Evolutionary conservation across 2,113 vertebrate genomes (phyloP), one percentile per base, ranked within the genome.

Genomic region (Pelvicachromis taeniatus): DNA sequence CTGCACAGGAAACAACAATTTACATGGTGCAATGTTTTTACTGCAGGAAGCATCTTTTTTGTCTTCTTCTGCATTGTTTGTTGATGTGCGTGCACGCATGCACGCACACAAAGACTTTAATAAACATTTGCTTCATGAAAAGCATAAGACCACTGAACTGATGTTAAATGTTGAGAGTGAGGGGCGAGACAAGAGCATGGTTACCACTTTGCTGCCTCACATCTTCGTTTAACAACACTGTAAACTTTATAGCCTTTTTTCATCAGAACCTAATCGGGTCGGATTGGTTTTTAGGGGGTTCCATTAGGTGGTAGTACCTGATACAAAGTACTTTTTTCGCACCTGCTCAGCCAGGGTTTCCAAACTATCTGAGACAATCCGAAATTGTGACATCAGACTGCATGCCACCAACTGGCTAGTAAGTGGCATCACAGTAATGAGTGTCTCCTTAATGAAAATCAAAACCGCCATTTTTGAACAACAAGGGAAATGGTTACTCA

Each of bases 1-100:
- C 97, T 97, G 82, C 9, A 81, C 2, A 1, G 12, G 54, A 83
- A 3, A 84, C 13, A 61, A 31, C 1, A 1, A 17, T 55, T 6
- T 16, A 50, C 0, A 1, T 5, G 26, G 0, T n/a, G 26, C 42
- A 31, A 75, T 75, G 56, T 42, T 63, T 63, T 50, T 11, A 33
- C 4, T 4, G 26, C 42, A 75, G 42, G 14, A 50, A 29, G 45
- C 40, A 45, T 40, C 35, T 26, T 45, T 70, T 48, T 45, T 9
- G 21, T 70, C 65, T 70, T 23, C 38, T 42, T 70, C 38, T 70
- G 63, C 13, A 70, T 70, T 26, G 45, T n/a, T 70, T 70, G 45
- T 38, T 38, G 59, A 63, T n/a, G 55, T 4, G 13, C 8, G 7
- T 7, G 55, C 4, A 0, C 58, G n/a, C 31, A 33, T n/a, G n/a